phyloP scores from a whole-genome alignment of 2,888 invertebrate species.

The Holacanthella duospinosa region DNA sequence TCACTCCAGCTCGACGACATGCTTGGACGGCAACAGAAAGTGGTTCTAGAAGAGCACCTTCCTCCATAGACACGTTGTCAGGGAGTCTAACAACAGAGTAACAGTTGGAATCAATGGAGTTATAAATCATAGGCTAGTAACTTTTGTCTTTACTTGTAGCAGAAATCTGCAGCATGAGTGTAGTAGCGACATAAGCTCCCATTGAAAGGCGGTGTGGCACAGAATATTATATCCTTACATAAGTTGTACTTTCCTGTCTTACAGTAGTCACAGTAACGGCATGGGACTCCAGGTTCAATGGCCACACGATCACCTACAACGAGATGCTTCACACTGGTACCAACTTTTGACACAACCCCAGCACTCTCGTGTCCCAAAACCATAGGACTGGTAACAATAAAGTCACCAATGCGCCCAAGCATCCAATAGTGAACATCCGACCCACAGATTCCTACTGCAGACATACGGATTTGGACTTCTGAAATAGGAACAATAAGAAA shows the following conservation, averaged over 20 bases:
- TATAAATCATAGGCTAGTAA: not conserved
- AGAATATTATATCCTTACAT: conserved; percentile 75
- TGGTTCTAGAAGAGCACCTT: conserved; percentile 88
- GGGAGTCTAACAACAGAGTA: conserved; percentile 56
- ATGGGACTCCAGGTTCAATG: conserved; percentile 86
- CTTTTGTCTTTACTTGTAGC: conserved; percentile 57
- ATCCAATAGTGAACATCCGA: conserved; percentile 85
- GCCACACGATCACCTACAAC: conserved; percentile 56
- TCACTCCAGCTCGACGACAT: conserved; percentile 69
- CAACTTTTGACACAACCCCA: conserved; percentile 58
- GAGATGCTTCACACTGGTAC: conserved; percentile 47
- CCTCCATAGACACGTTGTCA: conserved; percentile 77
- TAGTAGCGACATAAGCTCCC: conserved; percentile 80
- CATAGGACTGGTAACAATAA: conserved; percentile 78
- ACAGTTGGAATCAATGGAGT: not conserved
- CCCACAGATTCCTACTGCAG: conserved; percentile 92
- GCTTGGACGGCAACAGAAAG: conserved; percentile 88
- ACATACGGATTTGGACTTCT: conserved; percentile 83
- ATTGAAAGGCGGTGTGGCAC: conserved; percentile 89
- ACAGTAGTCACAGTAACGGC: conserved; percentile 72
- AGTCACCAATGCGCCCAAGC: conserved; percentile 73
- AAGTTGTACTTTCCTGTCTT: conserved; percentile 83
- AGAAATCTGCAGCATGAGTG: conserved; percentile 80
- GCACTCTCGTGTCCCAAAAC: conserved; percentile 86
- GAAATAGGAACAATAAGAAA: conserved; percentile 10